phyloP scores from a whole-genome alignment of 2,888 invertebrate genomes.

The Pinctada fucata region DNA sequence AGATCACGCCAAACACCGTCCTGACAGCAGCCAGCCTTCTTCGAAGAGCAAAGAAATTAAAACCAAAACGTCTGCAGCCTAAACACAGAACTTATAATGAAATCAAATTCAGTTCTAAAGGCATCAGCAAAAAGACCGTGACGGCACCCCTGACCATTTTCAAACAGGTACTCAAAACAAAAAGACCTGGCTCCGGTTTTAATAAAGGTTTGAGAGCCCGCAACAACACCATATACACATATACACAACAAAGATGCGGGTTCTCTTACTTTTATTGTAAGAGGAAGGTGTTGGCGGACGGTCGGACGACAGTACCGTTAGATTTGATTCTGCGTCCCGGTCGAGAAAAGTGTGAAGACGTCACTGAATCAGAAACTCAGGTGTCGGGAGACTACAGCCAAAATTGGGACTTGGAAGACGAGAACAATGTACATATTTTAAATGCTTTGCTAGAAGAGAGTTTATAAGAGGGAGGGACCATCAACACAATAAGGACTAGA shows the following conservation, averaged over 20 bases:
- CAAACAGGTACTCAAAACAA: neutral
- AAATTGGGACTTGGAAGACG: neutral
- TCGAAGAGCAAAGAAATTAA: neutral
- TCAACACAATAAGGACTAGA: neutral
- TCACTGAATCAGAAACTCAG: too few relatives aligned
- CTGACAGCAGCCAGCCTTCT: slow-evolving; percentile 14
- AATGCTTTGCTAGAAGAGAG: neutral
- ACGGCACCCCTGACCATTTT: neutral
- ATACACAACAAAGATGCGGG: neutral
- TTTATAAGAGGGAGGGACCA: neutral
- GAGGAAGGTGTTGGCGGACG: neutral
- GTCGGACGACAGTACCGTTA: neutral
- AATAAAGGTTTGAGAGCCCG: too few relatives aligned
- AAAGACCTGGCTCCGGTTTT: too few relatives aligned
- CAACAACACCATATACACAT: neutral
- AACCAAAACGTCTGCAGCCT: neutral
- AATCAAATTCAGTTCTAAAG: neutral
- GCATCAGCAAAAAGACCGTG: neutral
- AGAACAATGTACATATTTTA: neutral
- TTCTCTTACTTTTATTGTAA: neutral
- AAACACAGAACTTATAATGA: neutral
- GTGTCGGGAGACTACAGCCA: too few relatives aligned
- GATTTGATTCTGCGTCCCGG: slow-evolving; percentile 5
- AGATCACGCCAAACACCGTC: too few relatives aligned
- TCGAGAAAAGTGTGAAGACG: neutral